Percentiles rank a stretch among this genome's conserved stretches.
Conservation (phyloP, 2,888 invertebrate genomes). For the Polietes domitor region DNA sequence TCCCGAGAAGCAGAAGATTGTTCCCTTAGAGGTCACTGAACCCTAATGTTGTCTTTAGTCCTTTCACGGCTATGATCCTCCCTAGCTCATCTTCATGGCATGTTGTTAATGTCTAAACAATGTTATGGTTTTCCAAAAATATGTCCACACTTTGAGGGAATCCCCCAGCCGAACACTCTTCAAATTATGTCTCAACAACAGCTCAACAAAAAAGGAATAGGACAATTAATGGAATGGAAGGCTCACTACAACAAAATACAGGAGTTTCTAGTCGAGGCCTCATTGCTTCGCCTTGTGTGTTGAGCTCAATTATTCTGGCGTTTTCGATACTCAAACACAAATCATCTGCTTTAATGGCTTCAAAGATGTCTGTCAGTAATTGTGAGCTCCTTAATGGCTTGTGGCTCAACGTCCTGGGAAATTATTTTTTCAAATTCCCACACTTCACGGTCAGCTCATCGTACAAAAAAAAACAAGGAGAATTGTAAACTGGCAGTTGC, state of each 20-base stretch:
- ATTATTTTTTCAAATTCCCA: conserved; percentile 30
- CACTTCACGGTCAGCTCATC: conserved; percentile 11
- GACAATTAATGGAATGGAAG: too few relatives aligned
- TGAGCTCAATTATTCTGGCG: background rate
- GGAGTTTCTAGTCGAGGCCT: background rate
- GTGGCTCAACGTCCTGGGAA: conserved; percentile 26
- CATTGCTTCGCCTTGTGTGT: background rate
- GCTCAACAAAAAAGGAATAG: background rate
- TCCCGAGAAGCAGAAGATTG: too few relatives aligned
- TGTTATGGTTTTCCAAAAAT: too few relatives aligned
- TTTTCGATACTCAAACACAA: background rate
- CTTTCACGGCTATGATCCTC: too few relatives aligned
- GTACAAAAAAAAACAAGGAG: background rate
- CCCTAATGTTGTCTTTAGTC: too few relatives aligned
- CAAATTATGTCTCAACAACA: background rate
- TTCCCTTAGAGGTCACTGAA: too few relatives aligned
- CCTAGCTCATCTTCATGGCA: too few relatives aligned
- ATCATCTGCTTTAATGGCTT: background rate
- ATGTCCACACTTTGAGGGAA: background rate
- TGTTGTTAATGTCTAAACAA: too few relatives aligned
- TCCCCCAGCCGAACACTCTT: background rate
- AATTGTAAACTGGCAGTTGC: background rate
- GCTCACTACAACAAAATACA: background rate
- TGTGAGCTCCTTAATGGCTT: background rate
- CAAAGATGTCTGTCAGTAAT: background rate